Evolutionary conservation across 2,113 vertebrate genomes (phyloP).

Genomic region (Hystrix cristata): DNA sequence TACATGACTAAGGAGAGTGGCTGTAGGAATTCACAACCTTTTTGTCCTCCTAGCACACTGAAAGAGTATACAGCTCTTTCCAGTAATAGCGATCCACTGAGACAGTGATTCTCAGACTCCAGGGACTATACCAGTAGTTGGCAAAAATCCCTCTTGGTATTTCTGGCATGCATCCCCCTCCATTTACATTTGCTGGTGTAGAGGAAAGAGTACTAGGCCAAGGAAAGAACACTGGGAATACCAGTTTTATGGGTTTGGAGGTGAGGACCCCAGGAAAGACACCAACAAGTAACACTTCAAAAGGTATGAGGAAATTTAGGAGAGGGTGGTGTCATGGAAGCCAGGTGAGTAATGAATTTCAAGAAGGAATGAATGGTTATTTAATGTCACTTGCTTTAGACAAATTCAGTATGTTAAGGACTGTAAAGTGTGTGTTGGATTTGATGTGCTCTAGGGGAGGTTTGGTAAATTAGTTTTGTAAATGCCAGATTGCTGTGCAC

Average conservation of each 20-base stretch:
- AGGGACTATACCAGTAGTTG: background rate
- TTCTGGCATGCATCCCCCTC: slow-evolving; percentile 2
- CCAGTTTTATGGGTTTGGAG: slow-evolving; percentile 27
- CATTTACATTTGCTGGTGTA: slow-evolving; percentile 25
- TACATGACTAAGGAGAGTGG: slow-evolving; percentile 15
- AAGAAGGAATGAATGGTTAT: slow-evolving; percentile 42
- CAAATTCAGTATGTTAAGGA: slow-evolving; percentile 1
- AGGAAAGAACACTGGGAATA: slow-evolving; percentile 29
- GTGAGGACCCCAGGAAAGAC: slow-evolving; percentile 9
- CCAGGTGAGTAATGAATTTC: slow-evolving; percentile 44
- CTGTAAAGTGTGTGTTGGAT: slow-evolving; percentile 30
- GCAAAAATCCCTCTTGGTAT: slow-evolving; percentile 1
- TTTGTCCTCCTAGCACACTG: slow-evolving; percentile 15
- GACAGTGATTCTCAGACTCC: slow-evolving; percentile 12
- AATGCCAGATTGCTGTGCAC: background rate
- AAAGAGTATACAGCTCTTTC: background rate
- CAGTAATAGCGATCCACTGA: slow-evolving; percentile 24
- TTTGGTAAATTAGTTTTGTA: slow-evolving; percentile 27
- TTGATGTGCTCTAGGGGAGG: slow-evolving; percentile 39
- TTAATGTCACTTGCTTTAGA: slow-evolving; percentile 33
- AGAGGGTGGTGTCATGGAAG: slow-evolving; percentile 16
- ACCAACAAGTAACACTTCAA: slow-evolving; percentile 15
- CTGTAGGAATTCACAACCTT: background rate
- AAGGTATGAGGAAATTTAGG: slow-evolving; percentile 34
- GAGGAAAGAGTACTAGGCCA: background rate